phyloP scores from a whole-genome alignment of 2,888 invertebrate species.

The Lydus trimaculatus region DNA sequence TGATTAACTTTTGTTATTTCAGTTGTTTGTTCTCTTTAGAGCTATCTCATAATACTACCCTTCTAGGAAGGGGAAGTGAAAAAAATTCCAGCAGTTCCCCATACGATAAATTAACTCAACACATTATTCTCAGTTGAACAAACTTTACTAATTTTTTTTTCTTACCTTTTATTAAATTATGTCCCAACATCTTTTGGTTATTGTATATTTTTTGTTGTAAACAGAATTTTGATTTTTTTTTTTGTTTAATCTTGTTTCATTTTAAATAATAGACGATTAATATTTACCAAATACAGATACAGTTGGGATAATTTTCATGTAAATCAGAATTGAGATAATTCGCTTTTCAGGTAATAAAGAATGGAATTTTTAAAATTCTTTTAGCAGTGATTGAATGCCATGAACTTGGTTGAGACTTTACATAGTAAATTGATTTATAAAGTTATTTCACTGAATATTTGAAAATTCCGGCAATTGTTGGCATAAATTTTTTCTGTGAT shows the following conservation, averaged over 20 bases:
- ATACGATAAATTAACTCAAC: slow-evolving; percentile 10
- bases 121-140: slow-evolving; percentile 14
- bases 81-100: slow-evolving; percentile 5
- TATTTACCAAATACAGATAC: too few species aligned
- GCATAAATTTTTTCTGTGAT: neutral
- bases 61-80: neutral
- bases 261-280: too few species aligned
- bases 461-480: neutral
- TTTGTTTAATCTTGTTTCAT: too few species aligned
- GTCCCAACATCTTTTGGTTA: neutral
- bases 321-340: neutral
- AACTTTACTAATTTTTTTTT: neutral
- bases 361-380: neutral
- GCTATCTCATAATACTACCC: slow-evolving; percentile 7
- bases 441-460: slow-evolving; percentile 7
- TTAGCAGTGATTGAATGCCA: neutral
- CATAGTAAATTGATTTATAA: slow-evolving; percentile 14
- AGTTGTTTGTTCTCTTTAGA: slow-evolving; percentile 16
- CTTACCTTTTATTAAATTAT: neutral
- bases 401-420: slow-evolving; percentile 8
- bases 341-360: neutral
- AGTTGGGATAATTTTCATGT: slow-evolving; percentile 5
- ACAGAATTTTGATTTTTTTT: neutral
- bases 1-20: slow-evolving; percentile 15
- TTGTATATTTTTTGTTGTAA: neutral